These are phyloP conservation scores for Prostheceraeus crozeri DNA, from an alignment of 2,888 invertebrate species.

Conservation along the genomic window DNA sequence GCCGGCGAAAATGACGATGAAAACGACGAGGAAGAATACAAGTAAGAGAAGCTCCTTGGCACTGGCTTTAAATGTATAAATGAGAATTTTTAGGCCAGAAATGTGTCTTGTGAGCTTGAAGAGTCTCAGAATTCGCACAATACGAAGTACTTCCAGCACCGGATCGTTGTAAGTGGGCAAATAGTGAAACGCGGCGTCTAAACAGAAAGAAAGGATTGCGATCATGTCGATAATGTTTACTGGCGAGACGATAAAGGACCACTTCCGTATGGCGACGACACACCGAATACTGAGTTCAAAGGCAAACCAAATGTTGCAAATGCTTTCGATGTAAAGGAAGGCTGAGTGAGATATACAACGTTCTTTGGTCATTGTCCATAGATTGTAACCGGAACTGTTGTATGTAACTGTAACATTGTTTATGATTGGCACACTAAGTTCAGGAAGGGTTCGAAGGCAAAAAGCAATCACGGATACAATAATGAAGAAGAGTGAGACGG, in stretches of 20 bases:
- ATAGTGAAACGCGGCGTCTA: constrained; percentile 30
- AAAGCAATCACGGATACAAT: constrained; percentile 88
- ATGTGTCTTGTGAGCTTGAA: constrained; percentile 37
- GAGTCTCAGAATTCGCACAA: constrained; percentile 32
- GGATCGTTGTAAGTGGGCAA: constrained; percentile 30
- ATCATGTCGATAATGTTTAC: constrained; percentile 77
- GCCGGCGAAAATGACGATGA: constrained; percentile 89
- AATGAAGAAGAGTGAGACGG: constrained; percentile 87
- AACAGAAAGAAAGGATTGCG: constrained; percentile 36
- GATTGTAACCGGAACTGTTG: constrained; percentile 27
- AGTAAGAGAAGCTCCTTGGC: constrained; percentile 84
- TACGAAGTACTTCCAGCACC: constrained; percentile 33
- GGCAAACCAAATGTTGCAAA: constrained; percentile 90
- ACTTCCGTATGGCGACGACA: constrained; percentile 80
- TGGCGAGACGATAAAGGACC: constrained; percentile 77
- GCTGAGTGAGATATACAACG: constrained; percentile 31
- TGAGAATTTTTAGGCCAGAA: constrained; percentile 70
- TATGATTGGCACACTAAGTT: constrained; percentile 56
- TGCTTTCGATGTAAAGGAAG: constrained; percentile 80
- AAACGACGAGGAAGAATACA: constrained; percentile 85
- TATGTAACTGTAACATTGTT: constrained; percentile 36
- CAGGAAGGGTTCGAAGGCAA: constrained; percentile 91
- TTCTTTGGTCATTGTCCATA: constrained; percentile 16
- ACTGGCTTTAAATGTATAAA: constrained; percentile 90
- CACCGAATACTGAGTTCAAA: constrained; percentile 79